Evolutionary conservation across 2,888 invertebrate genomes (phyloP).

Genomic region (Urechis unicinctus): DNA sequence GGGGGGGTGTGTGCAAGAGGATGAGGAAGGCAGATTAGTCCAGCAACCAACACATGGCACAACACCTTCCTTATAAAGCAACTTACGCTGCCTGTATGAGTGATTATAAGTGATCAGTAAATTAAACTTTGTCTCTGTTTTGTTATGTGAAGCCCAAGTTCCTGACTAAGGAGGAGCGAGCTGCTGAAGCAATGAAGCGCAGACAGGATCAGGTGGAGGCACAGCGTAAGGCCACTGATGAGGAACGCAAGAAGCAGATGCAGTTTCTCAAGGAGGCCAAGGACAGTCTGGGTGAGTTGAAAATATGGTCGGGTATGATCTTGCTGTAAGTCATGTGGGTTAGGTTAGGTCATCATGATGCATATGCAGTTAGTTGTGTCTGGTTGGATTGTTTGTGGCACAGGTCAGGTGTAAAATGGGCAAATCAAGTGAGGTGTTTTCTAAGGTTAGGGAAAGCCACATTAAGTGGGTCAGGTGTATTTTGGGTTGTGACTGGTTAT

Average conservation of each 20-base stretch:
- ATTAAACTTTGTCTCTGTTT: neutral
- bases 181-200: conserved; percentile 77
- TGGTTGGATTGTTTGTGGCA: neutral
- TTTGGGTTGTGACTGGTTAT: too few species aligned
- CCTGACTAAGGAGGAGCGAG: conserved; percentile 90
- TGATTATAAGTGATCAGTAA: conserved; percentile 1
- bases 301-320: neutral
- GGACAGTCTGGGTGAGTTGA: conserved; percentile 28
- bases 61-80: neutral
- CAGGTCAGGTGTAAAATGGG: neutral
- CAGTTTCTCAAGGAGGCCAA: conserved; percentile 52
- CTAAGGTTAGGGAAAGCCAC: too few species aligned
- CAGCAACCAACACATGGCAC: neutral
- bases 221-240: conserved; percentile 66
- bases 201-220: conserved; percentile 82
- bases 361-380: neutral
- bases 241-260: conserved; percentile 62
- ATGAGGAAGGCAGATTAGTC: neutral
- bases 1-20: too few species aligned
- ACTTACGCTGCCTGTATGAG: neutral
- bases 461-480: too few species aligned
- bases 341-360: too few species aligned
- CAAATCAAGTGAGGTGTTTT: too few species aligned
- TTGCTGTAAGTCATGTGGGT: neutral
- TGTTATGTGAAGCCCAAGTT: conserved; percentile 70